Evolutionary conservation across 2,113 vertebrate genomes (phyloP), one percentile per base, ranked within the genome.

Genomic region (Nothocercus nigrocapillus): DNA sequence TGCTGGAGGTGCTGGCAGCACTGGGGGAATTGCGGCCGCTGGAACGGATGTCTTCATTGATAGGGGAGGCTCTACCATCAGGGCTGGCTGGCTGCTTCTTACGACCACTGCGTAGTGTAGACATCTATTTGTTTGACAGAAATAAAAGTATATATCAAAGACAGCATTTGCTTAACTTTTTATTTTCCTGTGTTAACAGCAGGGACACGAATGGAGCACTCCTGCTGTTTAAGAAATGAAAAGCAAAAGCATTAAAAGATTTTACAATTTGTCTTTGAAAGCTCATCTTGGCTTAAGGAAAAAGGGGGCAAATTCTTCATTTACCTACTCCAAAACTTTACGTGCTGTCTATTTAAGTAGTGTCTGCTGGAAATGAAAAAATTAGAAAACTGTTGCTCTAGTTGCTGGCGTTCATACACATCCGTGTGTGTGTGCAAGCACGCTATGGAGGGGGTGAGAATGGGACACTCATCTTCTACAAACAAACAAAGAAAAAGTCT

Each of bases 11-110:
- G 95, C 99, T 99, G 72, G 99, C 99, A 1, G 99, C 99, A 1
- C 99, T 99, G 75, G 99, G 99, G 2, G 99, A 99, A 56, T 99
- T 99, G 30, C 99, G 99, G 49, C 99, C 99, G 1, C 99, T 99
- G 89, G 99, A 99, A 22, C 99, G 98, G 92, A 99, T 96, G 95
- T 99, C 99, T 98, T 99, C 99, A 7, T 98, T 99, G 95, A 98
- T 98, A 59, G 99, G 99, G 0, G 99, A 99, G 97, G 98, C 95
- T 92, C 98, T 98, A 92, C 99, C 99, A 98, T 99, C 99, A 1
- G 99, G 99, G 96, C 99, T 99, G 96, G 98, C 98, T 70, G 99
- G 98, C 97, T 99, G 99, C 98, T 99, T 99, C 97, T 99, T 99
- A 86, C 99, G 99, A 97, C 99, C 99, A 97, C 99, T 99, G 62